Percentiles rank a stretch among this genome's conserved stretches.
Evolutionary conservation across 1,140 invertebrate genomes (phyloP).

Genomic region (Zaprionus gabonicus): DNA sequence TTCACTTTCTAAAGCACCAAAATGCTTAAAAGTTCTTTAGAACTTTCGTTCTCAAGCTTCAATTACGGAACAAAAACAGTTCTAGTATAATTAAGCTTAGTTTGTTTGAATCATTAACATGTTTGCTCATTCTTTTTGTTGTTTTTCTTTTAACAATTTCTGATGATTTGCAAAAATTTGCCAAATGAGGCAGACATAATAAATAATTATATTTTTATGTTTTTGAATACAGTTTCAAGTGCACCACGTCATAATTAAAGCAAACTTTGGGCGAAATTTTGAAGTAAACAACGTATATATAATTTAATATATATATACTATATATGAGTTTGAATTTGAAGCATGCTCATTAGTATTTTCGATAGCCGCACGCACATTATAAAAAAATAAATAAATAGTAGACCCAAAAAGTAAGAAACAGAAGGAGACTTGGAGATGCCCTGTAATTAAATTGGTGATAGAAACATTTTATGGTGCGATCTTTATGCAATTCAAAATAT

Average conservation of each 20-base stretch:
- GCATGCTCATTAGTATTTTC: conserved; percentile 43
- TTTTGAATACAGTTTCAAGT: conserved; percentile 15
- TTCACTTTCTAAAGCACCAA: neutral
- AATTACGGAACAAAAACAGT: neutral
- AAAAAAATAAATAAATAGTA: conserved; percentile 10
- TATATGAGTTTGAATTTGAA: neutral
- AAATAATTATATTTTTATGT: neutral
- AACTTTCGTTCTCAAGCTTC: neutral
- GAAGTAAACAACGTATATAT: neutral
- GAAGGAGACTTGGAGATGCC: neutral
- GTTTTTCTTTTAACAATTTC: neutral
- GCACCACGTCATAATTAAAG: conserved; percentile 19
- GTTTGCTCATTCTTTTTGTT: neutral
- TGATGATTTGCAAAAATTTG: neutral
- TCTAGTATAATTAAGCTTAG: neutral
- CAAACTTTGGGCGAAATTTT: neutral
- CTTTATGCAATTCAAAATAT: neutral
- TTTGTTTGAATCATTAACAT: neutral
- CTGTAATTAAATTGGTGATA: neutral
- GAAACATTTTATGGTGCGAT: neutral
- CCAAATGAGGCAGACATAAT: neutral
- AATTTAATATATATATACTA: neutral
- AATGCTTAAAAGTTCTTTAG: neutral
- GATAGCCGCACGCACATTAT: conserved; percentile 10
- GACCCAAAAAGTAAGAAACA: neutral